Conservation (phyloP, 1,140 invertebrate species). For the Listronotus oregonensis region DNA sequence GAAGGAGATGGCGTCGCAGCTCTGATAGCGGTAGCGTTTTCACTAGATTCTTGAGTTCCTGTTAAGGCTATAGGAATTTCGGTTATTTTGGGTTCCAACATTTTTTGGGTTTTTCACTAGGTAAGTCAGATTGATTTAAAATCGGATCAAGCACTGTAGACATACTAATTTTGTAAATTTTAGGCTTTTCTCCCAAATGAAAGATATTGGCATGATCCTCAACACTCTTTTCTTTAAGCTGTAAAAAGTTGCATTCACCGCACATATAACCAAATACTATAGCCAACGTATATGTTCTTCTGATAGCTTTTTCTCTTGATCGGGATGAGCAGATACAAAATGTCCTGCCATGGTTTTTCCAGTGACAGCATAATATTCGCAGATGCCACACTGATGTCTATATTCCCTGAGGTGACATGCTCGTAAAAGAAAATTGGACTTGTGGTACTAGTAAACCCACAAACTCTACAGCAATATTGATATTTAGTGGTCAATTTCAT, state of each 20-base stretch:
- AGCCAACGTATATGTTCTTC: slow-evolving; percentile 32
- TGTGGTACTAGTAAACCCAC: slow-evolving; percentile 36
- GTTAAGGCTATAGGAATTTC: neutral
- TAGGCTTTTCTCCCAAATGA: slow-evolving; percentile 28
- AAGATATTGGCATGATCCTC: slow-evolving; percentile 62
- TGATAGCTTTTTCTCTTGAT: slow-evolving; percentile 24
- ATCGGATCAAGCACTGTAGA: slow-evolving; percentile 29
- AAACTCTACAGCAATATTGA: slow-evolving; percentile 45
- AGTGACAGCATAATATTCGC: slow-evolving; percentile 58
- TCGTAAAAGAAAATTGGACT: slow-evolving; percentile 54
- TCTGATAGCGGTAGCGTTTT: neutral
- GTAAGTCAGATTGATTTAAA: neutral
- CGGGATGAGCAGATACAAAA: slow-evolving; percentile 30
- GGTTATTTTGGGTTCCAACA: neutral
- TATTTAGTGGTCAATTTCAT: slow-evolving; percentile 31
- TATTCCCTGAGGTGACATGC: slow-evolving; percentile 74
- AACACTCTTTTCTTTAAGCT: slow-evolving; percentile 64
- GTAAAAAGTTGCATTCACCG: slow-evolving; percentile 69
- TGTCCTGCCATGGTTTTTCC: slow-evolving; percentile 59
- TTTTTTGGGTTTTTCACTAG: neutral
- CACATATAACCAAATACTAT: slow-evolving; percentile 69
- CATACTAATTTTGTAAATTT: slow-evolving; percentile 40
- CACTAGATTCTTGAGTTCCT: neutral
- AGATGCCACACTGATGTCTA: slow-evolving; percentile 64
- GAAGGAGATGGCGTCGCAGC: neutral